These are phyloP conservation scores for Varanus salvator DNA, from an alignment of 2,113 vertebrate species.

Conservation along the genomic window DNA sequence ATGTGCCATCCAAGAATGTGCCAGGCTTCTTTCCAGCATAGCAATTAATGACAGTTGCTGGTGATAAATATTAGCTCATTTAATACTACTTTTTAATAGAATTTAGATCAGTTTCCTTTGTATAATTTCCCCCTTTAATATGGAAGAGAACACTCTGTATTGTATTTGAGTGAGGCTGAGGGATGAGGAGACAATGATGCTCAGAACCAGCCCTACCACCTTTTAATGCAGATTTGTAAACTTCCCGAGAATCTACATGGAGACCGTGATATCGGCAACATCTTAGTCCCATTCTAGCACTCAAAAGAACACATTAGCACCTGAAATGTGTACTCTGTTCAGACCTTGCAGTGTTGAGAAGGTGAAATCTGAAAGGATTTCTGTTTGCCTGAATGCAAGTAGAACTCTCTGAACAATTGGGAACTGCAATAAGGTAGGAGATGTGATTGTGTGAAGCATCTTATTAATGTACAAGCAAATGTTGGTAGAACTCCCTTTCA, in stretches of 20 bases:
- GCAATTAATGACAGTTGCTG: constrained; percentile 65
- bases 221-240: constrained; percentile 40
- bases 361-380: no score
- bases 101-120: constrained; percentile 56
- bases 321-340: no score
- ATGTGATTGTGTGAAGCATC: no score
- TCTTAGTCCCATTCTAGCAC: neutral
- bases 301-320: no score
- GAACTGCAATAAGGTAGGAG: no score
- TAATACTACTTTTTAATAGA: constrained; percentile 64
- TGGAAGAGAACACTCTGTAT: constrained; percentile 18
- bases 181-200: neutral
- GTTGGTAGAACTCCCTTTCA: no score
- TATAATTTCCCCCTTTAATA: neutral
- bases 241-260: constrained; percentile 15
- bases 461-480: no score
- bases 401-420: no score
- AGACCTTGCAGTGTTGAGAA: no score
- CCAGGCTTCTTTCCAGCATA: constrained; percentile 58
- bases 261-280: neutral
- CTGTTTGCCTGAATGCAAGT: no score
- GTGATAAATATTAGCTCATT: constrained; percentile 64
- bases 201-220: neutral
- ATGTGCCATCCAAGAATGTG: constrained; percentile 57
- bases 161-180: constrained; percentile 33